Evolutionary conservation across 2,113 vertebrate genomes (phyloP).

Genomic region (human): GRCh38 chr16:80436001-80436500

Average conservation of each 20-base stretch:
- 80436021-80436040: background rate
- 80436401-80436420: background rate
- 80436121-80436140: background rate
- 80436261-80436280: fast-evolving
- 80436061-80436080: background rate
- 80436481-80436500: background rate
- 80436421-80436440: background rate
- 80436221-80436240: background rate
- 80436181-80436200: background rate
- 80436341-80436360: background rate
- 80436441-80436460: background rate
- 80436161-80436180: background rate
- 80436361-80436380: background rate
- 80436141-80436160: background rate
- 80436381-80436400: background rate
- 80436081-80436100: background rate
- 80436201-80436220: background rate
- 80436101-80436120: background rate
- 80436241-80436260: background rate
- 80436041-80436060: background rate
- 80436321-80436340: background rate
- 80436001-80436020: background rate
- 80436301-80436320: too few relatives aligned
- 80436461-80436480: background rate
- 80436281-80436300: background rate